phyloP scores from a whole-genome alignment of 2,888 invertebrate genomes.

The Notodonta dromedarius region DNA sequence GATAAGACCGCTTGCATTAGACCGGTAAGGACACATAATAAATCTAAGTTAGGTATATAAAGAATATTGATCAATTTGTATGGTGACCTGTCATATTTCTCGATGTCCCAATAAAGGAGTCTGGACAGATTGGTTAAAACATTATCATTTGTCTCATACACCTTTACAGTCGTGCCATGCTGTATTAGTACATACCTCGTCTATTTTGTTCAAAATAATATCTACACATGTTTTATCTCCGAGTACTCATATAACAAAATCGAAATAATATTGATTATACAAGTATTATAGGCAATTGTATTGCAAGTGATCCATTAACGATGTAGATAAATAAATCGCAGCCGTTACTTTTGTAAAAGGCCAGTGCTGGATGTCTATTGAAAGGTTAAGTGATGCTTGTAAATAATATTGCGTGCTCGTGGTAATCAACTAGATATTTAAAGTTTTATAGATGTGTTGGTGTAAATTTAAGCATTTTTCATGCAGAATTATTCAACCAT shows the following conservation, averaged over 20 bases:
- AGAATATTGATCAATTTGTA: slow-evolving; percentile 8
- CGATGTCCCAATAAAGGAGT: slow-evolving; percentile 7
- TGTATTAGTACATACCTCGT: background rate
- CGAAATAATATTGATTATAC: background rate
- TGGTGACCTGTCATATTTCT: background rate
- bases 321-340: slow-evolving; percentile 35
- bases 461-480: background rate
- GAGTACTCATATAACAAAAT: background rate
- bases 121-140: background rate
- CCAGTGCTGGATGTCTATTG: slow-evolving; percentile 34
- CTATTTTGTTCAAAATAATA: background rate
- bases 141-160: background rate
- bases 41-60: slow-evolving; percentile 2
- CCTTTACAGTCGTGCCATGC: background rate
- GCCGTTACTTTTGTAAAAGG: slow-evolving; percentile 36
- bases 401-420: slow-evolving; percentile 9
- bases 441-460: background rate
- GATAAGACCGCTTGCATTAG: background rate
- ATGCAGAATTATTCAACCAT: background rate
- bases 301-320: slow-evolving; percentile 25
- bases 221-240: background rate
- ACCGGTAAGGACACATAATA: background rate
- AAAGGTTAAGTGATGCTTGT: slow-evolving; percentile 30
- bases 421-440: slow-evolving; percentile 13
- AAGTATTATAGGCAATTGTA: slow-evolving; percentile 9